These are phyloP conservation scores for Dicaeum eximium DNA, from an alignment of 2,113 vertebrate species.

Conservation along the genomic window DNA sequence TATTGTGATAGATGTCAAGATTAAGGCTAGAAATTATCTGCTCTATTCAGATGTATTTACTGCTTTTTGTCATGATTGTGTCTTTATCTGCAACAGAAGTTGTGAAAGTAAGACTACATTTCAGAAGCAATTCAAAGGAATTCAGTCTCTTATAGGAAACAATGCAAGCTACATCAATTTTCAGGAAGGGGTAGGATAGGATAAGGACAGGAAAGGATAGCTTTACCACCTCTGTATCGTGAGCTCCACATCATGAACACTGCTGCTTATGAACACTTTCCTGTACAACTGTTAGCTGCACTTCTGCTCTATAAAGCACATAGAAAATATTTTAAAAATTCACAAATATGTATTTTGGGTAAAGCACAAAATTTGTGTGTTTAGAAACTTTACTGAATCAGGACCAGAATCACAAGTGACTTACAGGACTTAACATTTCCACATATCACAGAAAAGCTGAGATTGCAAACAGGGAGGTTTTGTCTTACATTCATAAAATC, in stretches of 20 bases:
- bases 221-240: neutral
- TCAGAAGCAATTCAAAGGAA: neutral
- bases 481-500: neutral
- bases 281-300: neutral
- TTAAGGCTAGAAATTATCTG: neutral
- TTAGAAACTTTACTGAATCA: neutral
- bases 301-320: neutral
- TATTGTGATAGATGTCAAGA: neutral
- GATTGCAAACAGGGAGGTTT: neutral
- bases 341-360: neutral
- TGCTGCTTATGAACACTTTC: neutral
- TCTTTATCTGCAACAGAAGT: neutral
- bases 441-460: neutral
- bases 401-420: neutral
- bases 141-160: neutral
- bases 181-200: neutral
- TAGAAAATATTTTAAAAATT: neutral
- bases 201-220: neutral
- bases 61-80: neutral
- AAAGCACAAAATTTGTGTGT: neutral
- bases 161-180: neutral
- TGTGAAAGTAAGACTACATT: neutral
- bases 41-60: neutral
- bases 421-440: rapidly evolving
- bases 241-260: neutral